Conservation (phyloP, 2,797 vertebrate species). For the Orestias chungarensis region DNA sequence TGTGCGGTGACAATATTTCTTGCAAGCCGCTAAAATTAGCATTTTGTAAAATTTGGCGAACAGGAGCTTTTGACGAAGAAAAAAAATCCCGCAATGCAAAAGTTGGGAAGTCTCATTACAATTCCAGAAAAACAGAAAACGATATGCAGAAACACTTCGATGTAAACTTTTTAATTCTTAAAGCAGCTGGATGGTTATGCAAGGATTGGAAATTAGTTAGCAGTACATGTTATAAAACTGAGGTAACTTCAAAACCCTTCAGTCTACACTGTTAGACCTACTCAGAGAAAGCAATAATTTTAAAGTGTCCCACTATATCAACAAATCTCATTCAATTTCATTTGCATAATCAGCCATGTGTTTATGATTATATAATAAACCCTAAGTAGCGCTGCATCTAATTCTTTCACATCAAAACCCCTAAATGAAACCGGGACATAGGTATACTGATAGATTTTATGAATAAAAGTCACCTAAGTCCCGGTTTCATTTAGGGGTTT, state of each 20-base stretch:
- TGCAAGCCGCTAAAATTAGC: background rate
- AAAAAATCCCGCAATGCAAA: background rate
- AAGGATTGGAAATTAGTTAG: background rate
- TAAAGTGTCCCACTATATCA: too few species aligned
- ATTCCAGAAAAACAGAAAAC: background rate
- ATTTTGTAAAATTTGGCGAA: slow-evolving; percentile 18
- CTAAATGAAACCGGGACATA: too few species aligned
- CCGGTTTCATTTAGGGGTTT: too few species aligned
- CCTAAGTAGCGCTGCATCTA: too few species aligned
- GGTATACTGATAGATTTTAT: too few species aligned
- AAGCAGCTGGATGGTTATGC: background rate
- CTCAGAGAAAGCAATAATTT: background rate
- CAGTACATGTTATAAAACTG: background rate
- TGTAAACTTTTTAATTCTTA: background rate
- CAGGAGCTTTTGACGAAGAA: slow-evolving; percentile 1
- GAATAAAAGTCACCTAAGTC: too few species aligned
- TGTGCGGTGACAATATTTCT: slow-evolving; percentile 2
- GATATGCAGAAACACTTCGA: background rate
- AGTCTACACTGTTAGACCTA: background rate
- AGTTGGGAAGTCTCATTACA: background rate
- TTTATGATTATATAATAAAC: too few species aligned
- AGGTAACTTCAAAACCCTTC: background rate
- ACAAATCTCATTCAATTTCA: too few species aligned
- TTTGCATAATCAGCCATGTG: too few species aligned
- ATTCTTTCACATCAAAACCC: too few species aligned